Evolutionary conservation across 2,888 invertebrate genomes (phyloP).

Genomic region (Megaustenia siamemsis): DNA sequence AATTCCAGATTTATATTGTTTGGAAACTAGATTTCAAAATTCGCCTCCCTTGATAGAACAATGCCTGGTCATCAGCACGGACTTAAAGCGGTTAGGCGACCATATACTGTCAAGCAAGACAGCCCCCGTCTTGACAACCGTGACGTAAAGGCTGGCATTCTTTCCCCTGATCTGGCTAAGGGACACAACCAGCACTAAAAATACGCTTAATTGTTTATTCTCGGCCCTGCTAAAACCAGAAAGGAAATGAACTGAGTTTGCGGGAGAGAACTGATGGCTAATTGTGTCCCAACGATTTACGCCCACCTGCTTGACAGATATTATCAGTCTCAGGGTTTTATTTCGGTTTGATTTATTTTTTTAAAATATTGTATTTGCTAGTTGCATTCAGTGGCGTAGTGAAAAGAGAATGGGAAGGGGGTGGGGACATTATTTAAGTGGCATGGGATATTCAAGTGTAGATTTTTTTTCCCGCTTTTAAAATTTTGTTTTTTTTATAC

Average conservation of each 20-base stretch:
- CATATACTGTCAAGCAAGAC: not conserved
- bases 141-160: not conserved
- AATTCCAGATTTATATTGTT: too few species aligned
- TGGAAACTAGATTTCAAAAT: too few species aligned
- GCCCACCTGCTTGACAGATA: constrained; percentile 1
- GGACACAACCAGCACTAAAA: not conserved
- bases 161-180: not conserved
- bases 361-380: too few species aligned
- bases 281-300: not conserved
- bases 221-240: not conserved
- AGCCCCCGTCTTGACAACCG: not conserved
- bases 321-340: too few species aligned
- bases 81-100: not conserved
- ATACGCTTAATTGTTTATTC: not conserved
- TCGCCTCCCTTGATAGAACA: too few species aligned
- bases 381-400: too few species aligned
- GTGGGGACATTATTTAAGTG: too few species aligned
- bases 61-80: not conserved
- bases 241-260: not conserved
- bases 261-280: not conserved
- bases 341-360: too few species aligned
- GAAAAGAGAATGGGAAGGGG: too few species aligned
- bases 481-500: too few species aligned
- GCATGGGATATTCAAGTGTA: too few species aligned
- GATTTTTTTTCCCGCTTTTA: too few species aligned